A percentile compares a stretch with the other conserved stretches of the same genome.
Conservation (phyloP, 2,888 invertebrate genomes). For the Stenchaetothrips biformis region DNA sequence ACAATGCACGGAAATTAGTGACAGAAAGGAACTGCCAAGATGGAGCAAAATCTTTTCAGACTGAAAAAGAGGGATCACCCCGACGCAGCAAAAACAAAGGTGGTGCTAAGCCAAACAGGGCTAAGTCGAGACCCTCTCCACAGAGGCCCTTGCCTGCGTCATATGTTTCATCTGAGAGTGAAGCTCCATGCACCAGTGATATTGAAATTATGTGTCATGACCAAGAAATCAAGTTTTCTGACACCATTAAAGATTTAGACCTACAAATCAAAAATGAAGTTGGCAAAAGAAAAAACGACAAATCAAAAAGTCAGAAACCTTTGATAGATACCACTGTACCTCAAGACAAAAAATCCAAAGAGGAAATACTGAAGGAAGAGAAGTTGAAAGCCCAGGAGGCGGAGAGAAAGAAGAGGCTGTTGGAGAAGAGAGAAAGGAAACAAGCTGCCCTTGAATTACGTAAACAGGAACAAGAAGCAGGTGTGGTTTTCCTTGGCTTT, state of each 20-base stretch:
- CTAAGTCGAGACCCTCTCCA: constrained; percentile 55
- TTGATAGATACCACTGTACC: neutral
- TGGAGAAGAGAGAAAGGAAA: constrained; percentile 30
- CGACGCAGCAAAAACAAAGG: constrained; percentile 38
- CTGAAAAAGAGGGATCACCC: constrained; percentile 28
- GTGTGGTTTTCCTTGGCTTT: constrained; percentile 5
- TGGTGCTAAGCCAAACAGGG: constrained; percentile 42
- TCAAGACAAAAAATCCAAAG: constrained; percentile 46
- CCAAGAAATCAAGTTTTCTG: constrained; percentile 41
- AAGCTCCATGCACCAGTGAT: constrained; percentile 40
- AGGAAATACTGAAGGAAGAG: constrained; percentile 49
- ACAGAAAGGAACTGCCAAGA: neutral
- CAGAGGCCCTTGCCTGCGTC: constrained; percentile 52
- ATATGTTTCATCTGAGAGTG: constrained; percentile 33
- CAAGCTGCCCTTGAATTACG: constrained; percentile 5
- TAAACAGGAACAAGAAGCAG: constrained; percentile 27
- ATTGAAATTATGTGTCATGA: constrained; percentile 38
- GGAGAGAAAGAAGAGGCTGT: constrained; percentile 30
- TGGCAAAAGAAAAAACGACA: constrained; percentile 39
- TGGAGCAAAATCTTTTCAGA: constrained; percentile 26
- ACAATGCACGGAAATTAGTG: neutral
- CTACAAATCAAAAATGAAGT: constrained; percentile 40
- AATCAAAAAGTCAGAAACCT: constrained; percentile 37
- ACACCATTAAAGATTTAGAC: constrained; percentile 40
- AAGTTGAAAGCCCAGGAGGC: constrained; percentile 47